Evolutionary conservation across 2,113 vertebrate species (phyloP).

Genomic region (Xiphias gladius): DNA sequence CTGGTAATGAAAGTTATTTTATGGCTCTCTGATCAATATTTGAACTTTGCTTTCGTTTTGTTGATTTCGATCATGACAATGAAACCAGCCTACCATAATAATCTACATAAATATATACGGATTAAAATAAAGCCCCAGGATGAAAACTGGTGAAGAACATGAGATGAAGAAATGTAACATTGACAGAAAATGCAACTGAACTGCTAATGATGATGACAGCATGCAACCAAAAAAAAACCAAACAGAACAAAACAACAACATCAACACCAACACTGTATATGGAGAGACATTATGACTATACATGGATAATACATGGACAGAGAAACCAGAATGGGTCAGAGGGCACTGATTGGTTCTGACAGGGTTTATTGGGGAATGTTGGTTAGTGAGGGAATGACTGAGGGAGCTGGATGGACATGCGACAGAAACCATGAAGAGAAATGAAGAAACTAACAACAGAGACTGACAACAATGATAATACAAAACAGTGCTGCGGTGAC

Average conservation of each 20-base stretch:
- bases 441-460: conserved; percentile 9
- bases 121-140: conserved; percentile 29
- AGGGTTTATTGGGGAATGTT: conserved; percentile 67
- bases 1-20: background rate
- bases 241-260: too few species aligned
- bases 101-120: too few species aligned
- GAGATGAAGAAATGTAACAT: conserved; percentile 38
- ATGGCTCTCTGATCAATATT: background rate
- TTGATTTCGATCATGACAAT: background rate
- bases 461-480: background rate
- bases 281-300: conserved; percentile 61
- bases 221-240: conserved; percentile 81
- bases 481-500: conserved; percentile 12
- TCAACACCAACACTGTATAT: conserved; percentile 68
- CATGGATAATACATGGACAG: conserved; percentile 35
- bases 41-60: background rate
- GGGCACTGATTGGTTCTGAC: conserved; percentile 45
- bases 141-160: conserved; percentile 39
- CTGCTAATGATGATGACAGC: conserved; percentile 80
- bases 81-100: background rate
- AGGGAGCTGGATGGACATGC: conserved; percentile 22
- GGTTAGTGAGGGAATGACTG: conserved; percentile 65
- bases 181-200: conserved; percentile 35
- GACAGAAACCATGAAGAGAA: conserved; percentile 29
- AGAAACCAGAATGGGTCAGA: conserved; percentile 27